Evolutionary conservation across 2,888 invertebrate genomes (phyloP), one percentile per base, ranked within the genome.

Genomic region (Drosophila colorata): DNA sequence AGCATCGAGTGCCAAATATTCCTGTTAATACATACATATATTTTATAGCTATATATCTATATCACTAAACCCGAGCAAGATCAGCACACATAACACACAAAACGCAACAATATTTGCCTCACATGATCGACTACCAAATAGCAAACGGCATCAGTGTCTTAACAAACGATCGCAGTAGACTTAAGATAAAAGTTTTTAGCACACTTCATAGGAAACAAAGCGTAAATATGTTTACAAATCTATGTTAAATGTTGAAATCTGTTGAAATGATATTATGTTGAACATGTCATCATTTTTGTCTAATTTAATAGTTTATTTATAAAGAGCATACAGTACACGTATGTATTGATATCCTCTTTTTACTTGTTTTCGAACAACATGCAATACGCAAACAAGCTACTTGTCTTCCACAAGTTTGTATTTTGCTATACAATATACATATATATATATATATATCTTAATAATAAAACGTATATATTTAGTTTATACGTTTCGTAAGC

Each of bases 211-310:
- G 11, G 33, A 13, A 51, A 28, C 41, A 60, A 40, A 43, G 33
- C 31, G 43, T 52, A 49, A 18, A 40, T 46, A 61, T 70, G 9
- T 28, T 28, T 28, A 28, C 8, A 28, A 9, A 38, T 57, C 48
- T 44, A 37, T 65, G 51, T 77, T 83, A 80, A 72, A 69, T 84
- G 67, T 72, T 81, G 69, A 58, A 52, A 71, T 79, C 74, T 61
- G 69, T 81, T 79, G 56, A 60, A 80, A 84, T 84, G 84, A 80
- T 84, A 82, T 85, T 86, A 86, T 85, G 84, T 86, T 86, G 85
- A 86, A 82, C 85, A 85, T 84, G 70, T 76, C 71, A 64, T 86
- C 82, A 85, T 83, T 84, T 72, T 66, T 47, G 53, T 65, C 61
- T 73, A 60, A 69, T 74, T 61, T 51, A 0, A 57, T 44, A 56